Conservation (phyloP, 2,113 vertebrate genomes). For the Aegithalos caudatus region DNA sequence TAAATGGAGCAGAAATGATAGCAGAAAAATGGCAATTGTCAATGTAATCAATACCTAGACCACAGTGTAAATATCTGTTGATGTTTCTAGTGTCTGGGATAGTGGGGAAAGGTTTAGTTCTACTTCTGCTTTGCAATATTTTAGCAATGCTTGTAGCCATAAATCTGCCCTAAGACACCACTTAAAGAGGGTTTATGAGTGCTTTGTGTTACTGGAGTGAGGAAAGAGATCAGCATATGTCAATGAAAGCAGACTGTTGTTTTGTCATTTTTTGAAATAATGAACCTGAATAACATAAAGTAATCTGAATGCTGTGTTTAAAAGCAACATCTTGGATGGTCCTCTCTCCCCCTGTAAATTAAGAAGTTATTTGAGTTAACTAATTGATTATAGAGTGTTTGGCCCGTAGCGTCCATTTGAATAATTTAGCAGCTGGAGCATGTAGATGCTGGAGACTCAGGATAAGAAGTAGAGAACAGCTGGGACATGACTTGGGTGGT, state of each 20-base stretch:
- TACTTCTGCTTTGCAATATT: not conserved
- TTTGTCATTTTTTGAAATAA: not conserved
- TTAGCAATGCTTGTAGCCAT: not conserved
- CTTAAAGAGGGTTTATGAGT: not conserved
- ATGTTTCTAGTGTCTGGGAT: not conserved
- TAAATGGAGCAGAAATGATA: not conserved
- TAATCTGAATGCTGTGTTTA: not conserved
- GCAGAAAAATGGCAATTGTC: not conserved
- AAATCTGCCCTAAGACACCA: not conserved
- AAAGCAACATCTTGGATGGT: not conserved
- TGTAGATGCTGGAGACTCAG: not conserved
- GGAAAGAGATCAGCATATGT: not conserved
- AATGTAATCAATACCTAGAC: not conserved
- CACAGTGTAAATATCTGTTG: not conserved
- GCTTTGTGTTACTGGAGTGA: not conserved
- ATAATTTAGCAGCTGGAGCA: not conserved
- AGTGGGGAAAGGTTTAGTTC: not conserved
- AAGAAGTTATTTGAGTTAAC: not conserved
- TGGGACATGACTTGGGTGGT: not conserved
- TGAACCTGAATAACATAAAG: not conserved
- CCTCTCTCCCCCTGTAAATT: not conserved
- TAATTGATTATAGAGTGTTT: not conserved
- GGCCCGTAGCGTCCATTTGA: not conserved
- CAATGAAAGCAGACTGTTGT: not conserved
- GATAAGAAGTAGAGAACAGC: not conserved